Evolutionary conservation across 2,113 vertebrate genomes (phyloP).

Genomic region (Alosa alosa): DNA sequence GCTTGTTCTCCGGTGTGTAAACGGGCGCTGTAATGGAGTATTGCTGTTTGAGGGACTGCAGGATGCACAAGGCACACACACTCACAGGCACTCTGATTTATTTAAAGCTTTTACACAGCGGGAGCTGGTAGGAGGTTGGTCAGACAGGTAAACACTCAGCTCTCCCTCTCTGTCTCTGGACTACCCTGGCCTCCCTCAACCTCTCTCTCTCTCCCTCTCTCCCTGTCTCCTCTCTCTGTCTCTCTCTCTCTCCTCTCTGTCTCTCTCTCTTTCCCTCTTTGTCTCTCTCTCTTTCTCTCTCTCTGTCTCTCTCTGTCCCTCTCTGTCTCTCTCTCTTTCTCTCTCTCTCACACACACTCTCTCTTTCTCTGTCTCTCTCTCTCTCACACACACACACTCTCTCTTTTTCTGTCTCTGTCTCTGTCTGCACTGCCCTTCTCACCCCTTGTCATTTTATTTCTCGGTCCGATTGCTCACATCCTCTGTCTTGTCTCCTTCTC

Average conservation of each 20-base stretch:
- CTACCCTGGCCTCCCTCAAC: background rate
- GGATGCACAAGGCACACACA: background rate
- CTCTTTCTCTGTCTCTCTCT: background rate
- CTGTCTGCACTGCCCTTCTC: conserved; percentile 26
- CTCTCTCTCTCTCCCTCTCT: conserved; percentile 20
- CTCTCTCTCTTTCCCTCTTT: background rate
- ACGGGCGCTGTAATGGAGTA: no score
- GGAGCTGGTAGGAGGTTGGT: background rate
- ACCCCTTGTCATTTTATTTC: no score
- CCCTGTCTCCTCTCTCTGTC: background rate
- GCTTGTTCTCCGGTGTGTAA: no score
- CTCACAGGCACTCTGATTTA: no score
- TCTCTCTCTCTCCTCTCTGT: background rate
- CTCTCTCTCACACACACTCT: background rate
- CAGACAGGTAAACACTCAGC: conserved; percentile 1
- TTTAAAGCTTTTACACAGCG: no score
- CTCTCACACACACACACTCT: background rate
- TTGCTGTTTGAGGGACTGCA: no score
- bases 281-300: background rate
- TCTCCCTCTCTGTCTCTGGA: background rate
- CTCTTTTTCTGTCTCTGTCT: conserved; percentile 42
- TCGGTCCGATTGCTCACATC: no score
- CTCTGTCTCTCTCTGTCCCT: background rate
- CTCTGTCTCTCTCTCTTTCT: background rate
- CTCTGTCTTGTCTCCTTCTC: background rate